Evolutionary conservation across 1,140 invertebrate genomes (phyloP).

Genomic region (Drosophila kikkawai): DNA sequence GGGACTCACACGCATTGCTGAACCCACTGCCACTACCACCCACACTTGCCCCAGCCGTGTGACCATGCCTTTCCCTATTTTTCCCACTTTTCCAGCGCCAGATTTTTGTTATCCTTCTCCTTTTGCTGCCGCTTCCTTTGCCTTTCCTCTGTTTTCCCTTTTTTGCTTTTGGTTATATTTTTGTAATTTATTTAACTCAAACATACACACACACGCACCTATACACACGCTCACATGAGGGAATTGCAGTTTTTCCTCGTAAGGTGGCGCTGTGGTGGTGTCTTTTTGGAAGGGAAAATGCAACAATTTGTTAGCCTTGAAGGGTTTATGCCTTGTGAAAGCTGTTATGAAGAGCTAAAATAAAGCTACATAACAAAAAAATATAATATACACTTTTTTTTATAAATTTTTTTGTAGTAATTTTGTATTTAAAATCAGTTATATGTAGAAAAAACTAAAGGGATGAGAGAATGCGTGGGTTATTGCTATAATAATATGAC

Average conservation of each 20-base stretch:
- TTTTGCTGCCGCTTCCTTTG: constrained; percentile 7
- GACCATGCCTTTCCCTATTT: constrained; percentile 17
- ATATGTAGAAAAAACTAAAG: not conserved
- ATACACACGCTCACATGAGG: not conserved
- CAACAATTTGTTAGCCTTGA: constrained; percentile 24
- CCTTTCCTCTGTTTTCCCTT: constrained; percentile 8
- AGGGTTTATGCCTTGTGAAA: not conserved
- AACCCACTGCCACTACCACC: not conserved
- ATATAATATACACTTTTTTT: not conserved
- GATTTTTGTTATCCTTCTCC: constrained; percentile 35
- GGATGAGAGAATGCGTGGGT: too few species aligned
- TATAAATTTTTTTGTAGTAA: not conserved
- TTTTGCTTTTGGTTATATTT: constrained; percentile 15
- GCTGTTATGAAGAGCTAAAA: not conserved
- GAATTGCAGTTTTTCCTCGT: not conserved
- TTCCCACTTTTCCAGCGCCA: constrained; percentile 31
- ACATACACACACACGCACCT: not conserved
- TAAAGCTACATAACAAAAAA: not conserved
- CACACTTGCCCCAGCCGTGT: not conserved
- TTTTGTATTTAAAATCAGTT: not conserved
- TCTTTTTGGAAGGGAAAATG: constrained; percentile 6
- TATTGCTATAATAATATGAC: not conserved
- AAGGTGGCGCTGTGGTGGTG: constrained; percentile 7
- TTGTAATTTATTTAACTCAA: constrained; percentile 40
- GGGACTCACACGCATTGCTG: constrained; percentile 28